Evolutionary conservation across 1,140 invertebrate genomes (phyloP), one percentile per base, ranked within the genome.

Genomic region (Ephestia elutella): DNA sequence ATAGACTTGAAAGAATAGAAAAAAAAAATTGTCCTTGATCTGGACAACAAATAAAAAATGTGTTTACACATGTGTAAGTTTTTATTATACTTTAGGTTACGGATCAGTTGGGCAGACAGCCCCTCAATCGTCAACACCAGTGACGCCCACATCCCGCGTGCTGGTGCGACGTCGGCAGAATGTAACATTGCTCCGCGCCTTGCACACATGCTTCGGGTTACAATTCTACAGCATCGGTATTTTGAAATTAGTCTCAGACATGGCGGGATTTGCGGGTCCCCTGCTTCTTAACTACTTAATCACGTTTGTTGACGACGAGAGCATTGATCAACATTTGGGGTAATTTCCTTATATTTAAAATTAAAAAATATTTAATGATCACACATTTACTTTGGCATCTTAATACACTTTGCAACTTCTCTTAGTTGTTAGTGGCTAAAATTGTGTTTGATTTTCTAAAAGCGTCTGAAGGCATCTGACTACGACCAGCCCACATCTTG

Each of bases 141-240:
- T 84, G 0, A 83, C 79, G 4, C 82, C 82, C 13, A 82, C 77
- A 8, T 75, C 78, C 0, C 70, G 85, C 11, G 74, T 89, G 2
- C 53, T 77, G 51, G 62, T 87, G 10, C 70, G 75, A n/a, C 75
- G 79, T 17, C 75, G 82, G 58, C 89, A 90, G 19, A 91, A 91
- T 70, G 84, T 92, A 4, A 92, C 93, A 0, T 77, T 98, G 11
- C 76, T 97, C 0, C 90, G 89, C 63, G 92, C 94, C 0, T 81
- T 99, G n/a, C 93, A 97, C 75, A 91, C 89, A 59, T 93, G 93
- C 69, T 99, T 97, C 88, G 97, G 95, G 19, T 78, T 92, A 58
- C 93, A 97, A 78, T 99, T 98, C 90, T 97, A 97, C 75, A 90
- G 92, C 15, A 92, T 99, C 75, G 98, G 97, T 25, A 79, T 98